Conservation (phyloP, 1,140 invertebrate genomes). For the Hyles euphorbiae region DNA sequence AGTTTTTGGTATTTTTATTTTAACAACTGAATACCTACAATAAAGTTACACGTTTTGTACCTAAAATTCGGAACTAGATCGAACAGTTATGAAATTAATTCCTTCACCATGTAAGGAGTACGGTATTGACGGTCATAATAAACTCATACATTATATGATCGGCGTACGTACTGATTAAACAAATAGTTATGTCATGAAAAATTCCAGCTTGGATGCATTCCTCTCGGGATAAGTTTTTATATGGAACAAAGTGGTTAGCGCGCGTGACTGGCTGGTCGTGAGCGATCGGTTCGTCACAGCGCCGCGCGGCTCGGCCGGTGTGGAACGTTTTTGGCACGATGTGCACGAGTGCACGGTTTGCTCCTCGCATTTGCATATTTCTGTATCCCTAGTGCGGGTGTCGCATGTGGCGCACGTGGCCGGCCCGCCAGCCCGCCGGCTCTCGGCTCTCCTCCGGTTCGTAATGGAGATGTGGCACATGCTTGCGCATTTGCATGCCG, state of each 20-base stretch:
- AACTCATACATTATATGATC: too few relatives aligned
- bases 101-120: too few relatives aligned
- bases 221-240: too few relatives aligned
- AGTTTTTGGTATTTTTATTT: too few relatives aligned
- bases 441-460: slow-evolving; percentile 15
- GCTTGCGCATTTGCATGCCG: slow-evolving; percentile 26
- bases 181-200: too few relatives aligned
- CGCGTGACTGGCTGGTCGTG: slow-evolving; percentile 11
- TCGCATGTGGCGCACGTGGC: slow-evolving; percentile 38
- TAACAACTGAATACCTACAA: too few relatives aligned
- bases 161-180: too few relatives aligned
- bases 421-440: slow-evolving; percentile 9
- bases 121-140: too few relatives aligned
- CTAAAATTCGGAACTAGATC: too few relatives aligned
- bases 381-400: slow-evolving; percentile 20
- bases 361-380: slow-evolving; percentile 43
- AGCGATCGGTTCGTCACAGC: slow-evolving; percentile 34
- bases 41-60: too few relatives aligned
- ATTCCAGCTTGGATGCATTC: too few relatives aligned
- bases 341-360: slow-evolving; percentile 27
- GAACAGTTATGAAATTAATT: too few relatives aligned
- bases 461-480: slow-evolving; percentile 31
- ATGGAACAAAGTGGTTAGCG: slow-evolving; percentile 1
- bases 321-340: slow-evolving; percentile 19
- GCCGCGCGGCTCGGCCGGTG: slow-evolving; percentile 29